A percentile compares a stretch with the other conserved stretches of the same genome.
Conservation (phyloP, 1,140 invertebrate genomes). For the Sycobia sp. region DNA sequence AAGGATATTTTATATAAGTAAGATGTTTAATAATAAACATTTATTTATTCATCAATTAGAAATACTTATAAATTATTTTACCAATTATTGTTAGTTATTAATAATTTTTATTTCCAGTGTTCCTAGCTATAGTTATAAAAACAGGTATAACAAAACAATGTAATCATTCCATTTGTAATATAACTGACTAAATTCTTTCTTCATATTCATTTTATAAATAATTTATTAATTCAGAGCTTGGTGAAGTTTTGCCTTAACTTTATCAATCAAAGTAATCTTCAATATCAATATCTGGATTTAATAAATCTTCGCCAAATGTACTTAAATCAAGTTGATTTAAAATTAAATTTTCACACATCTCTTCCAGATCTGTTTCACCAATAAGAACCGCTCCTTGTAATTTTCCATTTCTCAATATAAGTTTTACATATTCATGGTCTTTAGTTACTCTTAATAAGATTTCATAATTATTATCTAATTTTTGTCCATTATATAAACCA, state of each 20-base stretch:
- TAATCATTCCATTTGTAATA: no score
- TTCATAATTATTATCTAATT: conserved; percentile 82
- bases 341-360: conserved; percentile 98
- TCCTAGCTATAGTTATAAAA: no score
- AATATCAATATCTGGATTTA: conserved; percentile 95
- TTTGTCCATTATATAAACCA: conserved; percentile 94
- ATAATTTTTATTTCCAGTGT: no score
- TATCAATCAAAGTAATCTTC: conserved; percentile 98
- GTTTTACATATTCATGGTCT: conserved; percentile 87
- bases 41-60: conserved; percentile 26
- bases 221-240: no score
- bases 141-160: no score
- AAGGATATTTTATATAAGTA: conserved; percentile 19
- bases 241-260: no score
- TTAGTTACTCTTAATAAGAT: conserved; percentile 85
- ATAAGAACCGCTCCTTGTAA: conserved; percentile 94
- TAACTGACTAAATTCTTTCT: no score
- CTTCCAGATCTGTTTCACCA: conserved; percentile 96
- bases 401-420: conserved; percentile 82
- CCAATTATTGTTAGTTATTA: no score
- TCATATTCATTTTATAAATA: no score
- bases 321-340: conserved; percentile 92
- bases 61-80: neutral
- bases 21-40: conserved; percentile 19
- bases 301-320: conserved; percentile 86